Conservation (phyloP, 2,113 vertebrate species). For the Salvelinus sp. region DNA sequence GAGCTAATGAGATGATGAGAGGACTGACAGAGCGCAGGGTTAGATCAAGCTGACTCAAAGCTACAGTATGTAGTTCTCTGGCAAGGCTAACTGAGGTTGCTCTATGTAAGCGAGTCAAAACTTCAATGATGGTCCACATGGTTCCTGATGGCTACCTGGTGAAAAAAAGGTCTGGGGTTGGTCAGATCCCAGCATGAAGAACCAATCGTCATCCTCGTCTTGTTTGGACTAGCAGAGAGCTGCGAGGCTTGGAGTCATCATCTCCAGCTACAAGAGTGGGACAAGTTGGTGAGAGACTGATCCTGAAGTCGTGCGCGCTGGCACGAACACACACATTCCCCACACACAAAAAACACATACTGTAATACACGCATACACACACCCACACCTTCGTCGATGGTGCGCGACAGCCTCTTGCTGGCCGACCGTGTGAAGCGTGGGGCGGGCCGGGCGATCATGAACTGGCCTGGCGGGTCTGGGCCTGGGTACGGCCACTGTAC, state of each 20-base stretch:
- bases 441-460: slow-evolving; percentile 86
- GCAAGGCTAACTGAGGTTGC: slow-evolving; percentile 5
- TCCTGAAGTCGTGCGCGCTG: background rate
- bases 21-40: background rate
- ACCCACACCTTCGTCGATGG: slow-evolving; percentile 86
- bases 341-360: background rate
- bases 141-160: slow-evolving; percentile 58
- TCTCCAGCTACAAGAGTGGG: slow-evolving; percentile 55
- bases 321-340: background rate
- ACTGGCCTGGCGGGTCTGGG: slow-evolving; percentile 90
- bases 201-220: slow-evolving; percentile 67
- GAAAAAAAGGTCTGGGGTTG: slow-evolving; percentile 31
- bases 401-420: slow-evolving; percentile 89
- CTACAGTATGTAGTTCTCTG: background rate
- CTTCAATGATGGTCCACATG: slow-evolving; percentile 12
- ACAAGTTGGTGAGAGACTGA: slow-evolving; percentile 29
- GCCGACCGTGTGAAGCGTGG: slow-evolving; percentile 90
- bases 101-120: slow-evolving; percentile 8
- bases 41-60: background rate
- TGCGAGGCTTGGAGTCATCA: slow-evolving; percentile 49
- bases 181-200: slow-evolving; percentile 42
- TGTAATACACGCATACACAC: background rate
- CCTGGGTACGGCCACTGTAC: slow-evolving; percentile 91
- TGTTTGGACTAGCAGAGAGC: slow-evolving; percentile 42
- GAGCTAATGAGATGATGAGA: background rate